A percentile compares a stretch with the other conserved stretches of the same genome.
Evolutionary conservation across 2,888 invertebrate species (phyloP).

Genomic region (Phalera bucephala): DNA sequence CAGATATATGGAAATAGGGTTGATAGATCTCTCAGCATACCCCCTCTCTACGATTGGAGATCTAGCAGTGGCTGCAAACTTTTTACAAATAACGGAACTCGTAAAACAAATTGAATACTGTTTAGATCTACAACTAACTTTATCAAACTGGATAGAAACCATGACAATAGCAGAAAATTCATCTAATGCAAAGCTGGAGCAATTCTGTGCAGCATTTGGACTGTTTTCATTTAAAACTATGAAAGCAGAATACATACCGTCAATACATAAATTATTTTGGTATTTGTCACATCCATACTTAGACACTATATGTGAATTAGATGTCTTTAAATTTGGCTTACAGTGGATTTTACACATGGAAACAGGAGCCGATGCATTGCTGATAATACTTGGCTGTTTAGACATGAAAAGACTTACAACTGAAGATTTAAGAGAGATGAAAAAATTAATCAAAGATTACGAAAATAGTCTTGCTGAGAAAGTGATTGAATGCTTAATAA

Average conservation of each 20-base stretch:
- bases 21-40: constrained; percentile 59
- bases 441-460: constrained; percentile 36
- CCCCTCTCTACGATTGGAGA: constrained; percentile 46
- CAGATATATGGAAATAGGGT: constrained; percentile 59
- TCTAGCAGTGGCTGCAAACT: constrained; percentile 62
- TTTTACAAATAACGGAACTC: constrained; percentile 66
- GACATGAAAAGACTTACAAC: constrained; percentile 48
- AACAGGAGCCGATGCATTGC: constrained; percentile 54
- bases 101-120: constrained; percentile 63
- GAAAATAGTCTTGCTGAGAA: constrained; percentile 50
- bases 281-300: constrained; percentile 69
- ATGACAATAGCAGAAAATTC: constrained; percentile 59
- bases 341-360: constrained; percentile 53
- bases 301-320: constrained; percentile 49
- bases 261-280: constrained; percentile 60
- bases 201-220: constrained; percentile 50
- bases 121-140: constrained; percentile 49
- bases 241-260: constrained; percentile 51
- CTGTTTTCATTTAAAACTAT: constrained; percentile 58
- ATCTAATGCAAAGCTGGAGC: constrained; percentile 48
- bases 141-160: constrained; percentile 58
- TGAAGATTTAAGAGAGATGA: constrained; percentile 48
- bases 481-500: constrained; percentile 52
- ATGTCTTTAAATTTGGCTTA: constrained; percentile 67
- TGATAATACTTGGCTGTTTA: constrained; percentile 61